These are phyloP conservation scores for Yponomeuta plumbellus DNA, from an alignment of 2,888 invertebrate species.

Conservation along the genomic window DNA sequence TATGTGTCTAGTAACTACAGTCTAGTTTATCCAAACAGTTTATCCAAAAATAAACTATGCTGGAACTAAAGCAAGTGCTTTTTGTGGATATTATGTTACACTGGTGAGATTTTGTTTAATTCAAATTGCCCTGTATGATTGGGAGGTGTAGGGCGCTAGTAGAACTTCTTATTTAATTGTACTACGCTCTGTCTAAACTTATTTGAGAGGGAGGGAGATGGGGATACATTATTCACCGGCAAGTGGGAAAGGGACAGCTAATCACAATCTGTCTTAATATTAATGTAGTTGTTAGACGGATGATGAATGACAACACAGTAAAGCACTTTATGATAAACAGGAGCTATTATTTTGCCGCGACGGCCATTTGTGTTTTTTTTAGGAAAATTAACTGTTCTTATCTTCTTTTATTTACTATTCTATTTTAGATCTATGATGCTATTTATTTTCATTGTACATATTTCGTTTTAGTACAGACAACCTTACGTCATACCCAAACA, in stretches of 20 bases:
- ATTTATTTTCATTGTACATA: neutral
- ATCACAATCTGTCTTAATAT: constrained; percentile 58
- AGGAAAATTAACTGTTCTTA: neutral
- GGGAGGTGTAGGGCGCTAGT: neutral
- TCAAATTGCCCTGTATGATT: neutral
- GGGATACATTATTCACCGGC: neutral
- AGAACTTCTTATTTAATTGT: neutral
- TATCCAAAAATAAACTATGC: too few species aligned
- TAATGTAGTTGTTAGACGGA: constrained; percentile 46
- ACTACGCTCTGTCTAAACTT: neutral
- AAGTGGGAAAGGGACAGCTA: neutral
- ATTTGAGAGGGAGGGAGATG: neutral
- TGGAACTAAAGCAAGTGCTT: too few species aligned
- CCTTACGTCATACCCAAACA: too few species aligned
- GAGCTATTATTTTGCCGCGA: constrained; percentile 52
- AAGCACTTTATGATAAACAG: constrained; percentile 68
- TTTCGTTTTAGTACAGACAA: too few species aligned
- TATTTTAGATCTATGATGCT: neutral
- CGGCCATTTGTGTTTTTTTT: constrained; percentile 7
- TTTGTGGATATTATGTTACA: too few species aligned
- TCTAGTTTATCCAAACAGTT: too few species aligned
- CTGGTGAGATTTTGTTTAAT: too few species aligned
- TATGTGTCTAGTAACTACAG: too few species aligned
- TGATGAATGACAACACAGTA: constrained; percentile 71
- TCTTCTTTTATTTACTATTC: constrained; percentile 2